A percentile compares a stretch with the other conserved stretches of the same genome.
These are phyloP conservation scores for Aramus guarauna DNA, from an alignment of 2,113 vertebrate species.

Conservation along the genomic window DNA sequence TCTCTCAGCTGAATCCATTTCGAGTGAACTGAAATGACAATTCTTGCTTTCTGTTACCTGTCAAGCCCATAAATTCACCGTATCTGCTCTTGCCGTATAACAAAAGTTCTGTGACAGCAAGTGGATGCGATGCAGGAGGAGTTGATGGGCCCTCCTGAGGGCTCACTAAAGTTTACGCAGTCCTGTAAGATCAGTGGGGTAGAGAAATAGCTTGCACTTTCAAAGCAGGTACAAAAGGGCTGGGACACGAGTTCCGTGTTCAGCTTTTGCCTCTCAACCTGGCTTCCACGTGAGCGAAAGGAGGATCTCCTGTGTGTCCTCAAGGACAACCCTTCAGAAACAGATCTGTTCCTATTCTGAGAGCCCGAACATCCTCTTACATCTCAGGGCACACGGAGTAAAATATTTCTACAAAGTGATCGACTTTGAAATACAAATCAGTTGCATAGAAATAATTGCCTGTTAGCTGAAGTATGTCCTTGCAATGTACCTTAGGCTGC, in stretches of 20 bases:
- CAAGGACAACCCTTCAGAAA: background rate
- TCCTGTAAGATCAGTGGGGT: background rate
- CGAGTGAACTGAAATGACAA: background rate
- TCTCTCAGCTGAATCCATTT: background rate
- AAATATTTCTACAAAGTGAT: background rate
- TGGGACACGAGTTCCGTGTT: background rate
- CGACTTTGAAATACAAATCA: background rate
- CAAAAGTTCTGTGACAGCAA: background rate
- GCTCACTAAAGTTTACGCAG: background rate
- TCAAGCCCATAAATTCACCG: background rate
- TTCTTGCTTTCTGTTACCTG: background rate
- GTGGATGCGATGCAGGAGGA: background rate
- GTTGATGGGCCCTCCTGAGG: rapidly evolving
- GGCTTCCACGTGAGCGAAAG: background rate
- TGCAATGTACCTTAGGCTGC: background rate
- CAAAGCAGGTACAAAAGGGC: background rate
- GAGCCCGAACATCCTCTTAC: background rate
- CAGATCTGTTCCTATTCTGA: background rate
- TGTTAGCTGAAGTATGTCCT: background rate
- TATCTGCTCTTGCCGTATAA: background rate
- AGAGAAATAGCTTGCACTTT: background rate
- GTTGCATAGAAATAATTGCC: background rate
- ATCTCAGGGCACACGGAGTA: background rate
- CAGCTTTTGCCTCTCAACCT: background rate
- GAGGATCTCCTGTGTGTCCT: background rate